Evolutionary conservation across 2,888 invertebrate genomes (phyloP), one percentile per base, ranked within the genome.

Genomic region (Crematogaster levior): DNA sequence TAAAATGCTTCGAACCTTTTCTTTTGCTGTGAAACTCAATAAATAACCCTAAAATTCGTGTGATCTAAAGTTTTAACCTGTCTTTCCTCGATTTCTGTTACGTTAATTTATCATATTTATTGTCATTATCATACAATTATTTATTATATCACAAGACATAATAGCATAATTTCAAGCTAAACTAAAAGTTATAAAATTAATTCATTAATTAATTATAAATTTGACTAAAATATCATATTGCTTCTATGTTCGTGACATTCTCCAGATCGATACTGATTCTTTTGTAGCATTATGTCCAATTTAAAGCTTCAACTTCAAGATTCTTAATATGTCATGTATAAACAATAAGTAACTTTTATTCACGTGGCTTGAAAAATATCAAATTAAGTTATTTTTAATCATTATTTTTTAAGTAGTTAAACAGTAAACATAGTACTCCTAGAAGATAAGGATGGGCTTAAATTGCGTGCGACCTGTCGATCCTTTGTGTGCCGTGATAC

Each of bases 381-480:
- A 34, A 24, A 18, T 24, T 21, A 48, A 24, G 30, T 9, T 61
- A 34, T 4, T 3, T 18, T 18, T 43, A 43, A 48, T 43, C 40
- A n/a, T 66, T 53, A 63, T 30, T 27, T 43, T n/a, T 24, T n/a
- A 53, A 68, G 6, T 27, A 43, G 7, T 65, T 65, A 65, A 65
- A 9, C 7, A 60, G 30, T 9, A 18, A 30, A 63, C 10, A 51
- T 6, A 56, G n/a, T 53, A 51, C 7, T 34, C n/a, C 18, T 24
- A 30, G 21, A 46, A 30, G 30, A 15, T 66, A 51, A 65, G 18
- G 43, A 91, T 91, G 91, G 91, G 91, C 48, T 18, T 74, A 0
- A 90, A 89, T 66, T 91, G 90, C 58, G 43, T 90, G 10, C 84
- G 83, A n/a, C 21, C 85, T 27, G 27, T 63, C 3, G 81, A 89